A percentile compares a stretch with the other conserved stretches of the same genome.
phyloP scores from a whole-genome alignment of 1,140 invertebrate species.

The Drosophila littoralis region DNA sequence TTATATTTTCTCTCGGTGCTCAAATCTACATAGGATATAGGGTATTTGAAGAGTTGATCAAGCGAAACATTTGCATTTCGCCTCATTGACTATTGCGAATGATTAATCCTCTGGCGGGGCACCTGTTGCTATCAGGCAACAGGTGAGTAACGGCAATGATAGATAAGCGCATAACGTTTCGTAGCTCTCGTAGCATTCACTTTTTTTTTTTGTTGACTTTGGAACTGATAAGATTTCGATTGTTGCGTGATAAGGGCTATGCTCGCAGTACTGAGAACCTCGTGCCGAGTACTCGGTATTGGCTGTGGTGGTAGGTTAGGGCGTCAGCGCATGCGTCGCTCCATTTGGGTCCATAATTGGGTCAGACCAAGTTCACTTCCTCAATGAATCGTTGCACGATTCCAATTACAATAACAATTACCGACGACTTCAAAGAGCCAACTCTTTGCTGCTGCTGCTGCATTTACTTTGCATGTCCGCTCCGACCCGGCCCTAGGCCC shows the following conservation, averaged over 20 bases:
- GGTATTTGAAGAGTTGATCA: neutral
- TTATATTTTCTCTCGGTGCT: too few species aligned
- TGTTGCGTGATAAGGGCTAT: conserved; percentile 7
- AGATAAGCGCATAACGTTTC: conserved; percentile 59
- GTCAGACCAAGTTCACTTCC: conserved; percentile 75
- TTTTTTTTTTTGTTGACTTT: conserved; percentile 59
- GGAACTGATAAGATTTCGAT: conserved; percentile 63
- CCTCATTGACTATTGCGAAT: conserved; percentile 44
- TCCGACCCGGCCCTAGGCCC: too few species aligned
- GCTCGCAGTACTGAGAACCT: neutral
- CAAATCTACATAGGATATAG: neutral
- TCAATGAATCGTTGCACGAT: conserved; percentile 49
- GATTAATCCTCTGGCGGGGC: conserved; percentile 61
- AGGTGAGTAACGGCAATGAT: conserved; percentile 60
- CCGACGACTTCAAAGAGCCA: conserved; percentile 55
- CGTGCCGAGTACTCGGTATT: conserved; percentile 6
- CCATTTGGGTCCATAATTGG: conserved; percentile 40
- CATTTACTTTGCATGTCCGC: conserved; percentile 67
- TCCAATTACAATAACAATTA: conserved; percentile 55
- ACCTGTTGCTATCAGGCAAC: conserved; percentile 69
- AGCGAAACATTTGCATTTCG: conserved; percentile 19
- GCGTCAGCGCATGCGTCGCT: conserved; percentile 55
- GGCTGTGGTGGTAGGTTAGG: conserved; percentile 68
- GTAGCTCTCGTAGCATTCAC: conserved; percentile 23
- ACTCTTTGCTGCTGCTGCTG: conserved; percentile 11